Percentiles rank a stretch among this genome's conserved stretches.
These are phyloP conservation scores for Drosophila peninsularis DNA, from an alignment of 2,888 invertebrate species.

Conservation along the genomic window DNA sequence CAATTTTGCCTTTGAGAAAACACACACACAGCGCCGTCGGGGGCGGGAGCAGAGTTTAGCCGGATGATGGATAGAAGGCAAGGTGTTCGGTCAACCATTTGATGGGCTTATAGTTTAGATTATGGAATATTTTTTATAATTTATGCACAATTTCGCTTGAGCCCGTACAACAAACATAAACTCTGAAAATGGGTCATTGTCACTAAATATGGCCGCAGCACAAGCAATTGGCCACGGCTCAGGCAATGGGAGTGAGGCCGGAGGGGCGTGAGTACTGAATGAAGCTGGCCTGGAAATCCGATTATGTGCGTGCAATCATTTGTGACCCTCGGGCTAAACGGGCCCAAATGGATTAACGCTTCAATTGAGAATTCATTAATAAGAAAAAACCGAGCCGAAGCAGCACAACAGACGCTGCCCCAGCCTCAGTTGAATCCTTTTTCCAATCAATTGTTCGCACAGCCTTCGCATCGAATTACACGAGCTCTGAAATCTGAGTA, in stretches of 20 bases:
- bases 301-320: slow-evolving; percentile 69
- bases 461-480: slow-evolving; percentile 58
- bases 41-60: not conserved
- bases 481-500: slow-evolving; percentile 68
- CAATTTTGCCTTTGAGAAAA: slow-evolving; percentile 66
- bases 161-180: slow-evolving; percentile 8
- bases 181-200: slow-evolving; percentile 71
- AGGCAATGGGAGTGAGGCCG: not conserved
- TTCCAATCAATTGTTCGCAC: slow-evolving; percentile 75
- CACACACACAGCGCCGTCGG: slow-evolving; percentile 13
- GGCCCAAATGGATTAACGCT: slow-evolving; percentile 78
- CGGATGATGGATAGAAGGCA: slow-evolving; percentile 23
- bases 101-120: slow-evolving; percentile 68
- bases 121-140: slow-evolving; percentile 66
- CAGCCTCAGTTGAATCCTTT: slow-evolving; percentile 55
- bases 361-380: slow-evolving; percentile 73
- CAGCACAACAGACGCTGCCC: slow-evolving; percentile 25
- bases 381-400: slow-evolving; percentile 43
- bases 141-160: slow-evolving; percentile 70
- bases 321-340: slow-evolving; percentile 51
- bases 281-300: slow-evolving; percentile 59
- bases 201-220: slow-evolving; percentile 63
- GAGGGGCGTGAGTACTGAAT: slow-evolving; percentile 10
- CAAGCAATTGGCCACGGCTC: slow-evolving; percentile 62
- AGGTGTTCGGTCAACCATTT: slow-evolving; percentile 57